Evolutionary conservation across 1,140 invertebrate genomes (phyloP), one percentile per base, ranked within the genome.

Genomic region (Brachionus paranguensis): DNA sequence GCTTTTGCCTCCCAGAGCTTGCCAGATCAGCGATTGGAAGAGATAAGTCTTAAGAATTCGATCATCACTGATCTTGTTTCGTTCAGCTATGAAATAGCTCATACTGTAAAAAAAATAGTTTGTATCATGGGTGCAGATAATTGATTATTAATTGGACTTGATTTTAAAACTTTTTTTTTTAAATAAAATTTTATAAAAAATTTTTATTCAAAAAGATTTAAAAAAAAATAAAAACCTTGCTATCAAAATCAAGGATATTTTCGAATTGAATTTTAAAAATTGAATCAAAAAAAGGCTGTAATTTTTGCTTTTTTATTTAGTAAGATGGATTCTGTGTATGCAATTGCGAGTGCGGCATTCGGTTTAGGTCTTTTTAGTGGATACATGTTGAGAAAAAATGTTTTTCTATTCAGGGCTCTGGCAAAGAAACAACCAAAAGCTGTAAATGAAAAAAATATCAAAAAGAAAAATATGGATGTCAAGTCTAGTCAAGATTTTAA

Each of bases 21-120:
- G 17, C 12, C 72, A 10, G 43, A 76, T 2, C 43, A 24, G 6
- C 27, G n/a, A 12, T 29, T 43, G 3, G 78, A 81, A 5, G 78
- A 81, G 17, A 27, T 37, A 10, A 76, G 20, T 50, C 72, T 81
- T 41, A 81, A 81, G 24, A 68, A 81, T 47, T 41, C 20, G 14
- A 81, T 81, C n/a, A 55, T 81, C 11, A 68, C 53, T 20, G 64
- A 81, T 81, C 20, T 81, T 14, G 78, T 81, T 27, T 64, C 78
- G 17, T 81, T 81, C 65, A 81, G 78, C 33, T 81, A 81, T 14
- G 78, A 81, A 68, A 81, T 81, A 64, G 78, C 78, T 29, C 78
- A 81, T 41, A 81, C 78, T 43, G 78, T 81, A 14, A 81, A 81
- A 45, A 53, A 55, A 29, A 81, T 81, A 45, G 64, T 81, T 14